phyloP scores from a whole-genome alignment of 2,888 invertebrate genomes.

The Drosophila bunnanda region DNA sequence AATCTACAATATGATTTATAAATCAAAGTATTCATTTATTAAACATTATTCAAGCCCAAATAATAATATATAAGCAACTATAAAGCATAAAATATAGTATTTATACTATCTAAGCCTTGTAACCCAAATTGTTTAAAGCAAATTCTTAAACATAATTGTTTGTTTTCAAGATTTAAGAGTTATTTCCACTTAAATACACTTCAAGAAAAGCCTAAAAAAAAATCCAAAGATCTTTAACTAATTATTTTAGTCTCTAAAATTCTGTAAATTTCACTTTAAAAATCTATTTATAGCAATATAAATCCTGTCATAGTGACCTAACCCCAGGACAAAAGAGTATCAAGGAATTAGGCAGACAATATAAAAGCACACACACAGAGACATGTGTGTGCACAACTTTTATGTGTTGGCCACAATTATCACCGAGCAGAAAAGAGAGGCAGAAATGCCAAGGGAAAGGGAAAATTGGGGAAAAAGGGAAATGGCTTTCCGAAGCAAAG shows the following conservation, averaged over 20 bases:
- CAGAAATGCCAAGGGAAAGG: neutral
- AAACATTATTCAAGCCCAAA: neutral
- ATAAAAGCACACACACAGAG: slow-evolving; percentile 1
- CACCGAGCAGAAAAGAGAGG: slow-evolving; percentile 3
- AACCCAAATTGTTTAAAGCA: neutral
- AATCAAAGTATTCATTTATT: too few species aligned
- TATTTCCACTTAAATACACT: neutral
- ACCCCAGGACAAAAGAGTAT: slow-evolving; percentile 3
- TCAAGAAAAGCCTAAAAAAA: neutral
- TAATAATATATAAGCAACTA: neutral
- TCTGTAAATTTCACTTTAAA: neutral
- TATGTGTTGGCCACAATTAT: slow-evolving; percentile 47
- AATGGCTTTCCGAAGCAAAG: slow-evolving; percentile 18
- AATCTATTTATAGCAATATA: neutral
- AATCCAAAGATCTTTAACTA: too few species aligned
- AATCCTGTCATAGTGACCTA: neutral
- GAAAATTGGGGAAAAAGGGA: slow-evolving; percentile 17
- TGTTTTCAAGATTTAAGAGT: neutral
- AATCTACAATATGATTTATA: too few species aligned
- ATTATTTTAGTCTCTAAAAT: neutral
- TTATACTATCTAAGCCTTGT: accelerated
- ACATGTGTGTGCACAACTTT: slow-evolving; percentile 31
- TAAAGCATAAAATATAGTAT: neutral
- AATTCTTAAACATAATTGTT: too few species aligned
- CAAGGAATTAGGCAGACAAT: slow-evolving; percentile 18